Evolutionary conservation across 1,140 invertebrate genomes (phyloP).

Genomic region (Forficula auricularia): DNA sequence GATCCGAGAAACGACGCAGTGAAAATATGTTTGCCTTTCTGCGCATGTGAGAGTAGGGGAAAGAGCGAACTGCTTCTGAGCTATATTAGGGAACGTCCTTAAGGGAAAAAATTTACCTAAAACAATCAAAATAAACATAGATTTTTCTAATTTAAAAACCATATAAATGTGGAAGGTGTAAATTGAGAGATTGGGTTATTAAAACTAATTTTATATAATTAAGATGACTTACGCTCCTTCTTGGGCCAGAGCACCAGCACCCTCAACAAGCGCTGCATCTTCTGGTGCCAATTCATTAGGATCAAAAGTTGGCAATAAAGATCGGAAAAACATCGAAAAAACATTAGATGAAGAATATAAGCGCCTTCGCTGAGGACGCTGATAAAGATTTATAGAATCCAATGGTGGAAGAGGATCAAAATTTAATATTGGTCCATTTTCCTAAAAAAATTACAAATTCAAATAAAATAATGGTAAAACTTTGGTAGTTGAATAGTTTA

Average conservation of each 20-base stretch:
- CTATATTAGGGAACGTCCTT: too few species aligned
- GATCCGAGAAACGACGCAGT: too few species aligned
- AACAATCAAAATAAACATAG: too few species aligned
- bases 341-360: constrained; percentile 20
- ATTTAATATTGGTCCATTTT: constrained; percentile 45
- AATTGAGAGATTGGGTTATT: not conserved
- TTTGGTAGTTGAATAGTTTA: too few species aligned
- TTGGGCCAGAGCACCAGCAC: not conserved
- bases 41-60: too few species aligned
- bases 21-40: too few species aligned
- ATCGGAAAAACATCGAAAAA: constrained; percentile 44
- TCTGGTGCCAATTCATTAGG: constrained; percentile 18
- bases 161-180: too few species aligned
- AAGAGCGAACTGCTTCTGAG: too few species aligned
- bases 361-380: constrained; percentile 27
- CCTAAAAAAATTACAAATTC: constrained; percentile 24
- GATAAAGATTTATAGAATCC: constrained; percentile 57
- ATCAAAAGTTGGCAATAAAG: constrained; percentile 44
- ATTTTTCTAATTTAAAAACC: too few species aligned
- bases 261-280: not conserved
- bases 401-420: constrained; percentile 66
- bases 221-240: not conserved
- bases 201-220: not conserved
- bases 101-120: too few species aligned
- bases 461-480: too few species aligned